Base-by-base conservation (phyloP, 2,888 invertebrate genomes). In the Latrodectus elegans region DNA sequence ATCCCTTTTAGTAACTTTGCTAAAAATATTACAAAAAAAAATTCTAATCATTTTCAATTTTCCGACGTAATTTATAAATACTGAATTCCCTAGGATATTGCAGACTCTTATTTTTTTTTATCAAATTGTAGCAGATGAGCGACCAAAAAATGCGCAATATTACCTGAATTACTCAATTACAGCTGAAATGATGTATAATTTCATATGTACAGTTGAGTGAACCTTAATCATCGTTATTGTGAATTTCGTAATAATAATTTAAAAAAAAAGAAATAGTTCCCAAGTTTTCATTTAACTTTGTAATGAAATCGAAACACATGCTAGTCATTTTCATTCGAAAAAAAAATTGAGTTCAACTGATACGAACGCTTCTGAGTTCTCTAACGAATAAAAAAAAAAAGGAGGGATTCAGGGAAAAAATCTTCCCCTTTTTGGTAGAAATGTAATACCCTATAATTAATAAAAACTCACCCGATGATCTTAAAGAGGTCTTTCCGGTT, bases 381-480 rank as follows among this genome's bases (percentile, higher is more conserved):
- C 38, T 15, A 55, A 64, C 8, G 9, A 52, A 72, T 49, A 71
- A 17, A 72, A 51, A 81, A 81, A 53, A 65, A 11, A 12, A 38
- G 17, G 17, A 17, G 26, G 55, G 26, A 17, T 68, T 67, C 17
- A 26, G 38, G 64, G 70, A 70, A 75, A 70, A 60, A 38, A 76
- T 79, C 70, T 74, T 84, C 52, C 68, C 38, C 55, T 12, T 38
- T 22, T 38, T 71, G 38, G 51, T 64, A 65, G 79, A 77, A 87
- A 87, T 72, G 77, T 77, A 87, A 87, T 87, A 87, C 76, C 86
- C 81, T 80, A 81, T 87, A 87, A 87, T 87, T 87, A 87, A 87
- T 87, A 87, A 81, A 87, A 86, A 86, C 79, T 76, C 80, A 80
- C 74, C 26, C 67, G 81, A 87, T 87, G 73, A 87, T 81, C 86